These are phyloP conservation scores for Lasius platythorax DNA, from an alignment of 2,888 invertebrate genomes.

Conservation along the genomic window DNA sequence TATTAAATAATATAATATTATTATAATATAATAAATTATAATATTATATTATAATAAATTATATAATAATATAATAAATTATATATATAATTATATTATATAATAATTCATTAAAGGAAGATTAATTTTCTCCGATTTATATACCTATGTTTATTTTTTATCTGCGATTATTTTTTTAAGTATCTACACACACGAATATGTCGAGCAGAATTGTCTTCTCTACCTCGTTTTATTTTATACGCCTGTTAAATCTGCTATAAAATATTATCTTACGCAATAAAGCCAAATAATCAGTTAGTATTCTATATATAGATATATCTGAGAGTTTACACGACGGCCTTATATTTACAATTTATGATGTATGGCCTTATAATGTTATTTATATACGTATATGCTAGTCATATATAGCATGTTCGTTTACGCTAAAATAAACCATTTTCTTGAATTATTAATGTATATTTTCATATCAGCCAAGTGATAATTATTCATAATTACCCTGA, in stretches of 20 bases:
- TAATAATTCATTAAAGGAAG: neutral
- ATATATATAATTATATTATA: neutral
- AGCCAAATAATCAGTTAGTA: neutral
- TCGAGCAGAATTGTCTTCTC: neutral
- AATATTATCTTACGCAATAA: conserved; percentile 9
- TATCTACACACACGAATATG: neutral
- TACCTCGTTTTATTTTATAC: conserved; percentile 13
- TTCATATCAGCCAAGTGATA: neutral
- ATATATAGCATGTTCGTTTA: conserved; percentile 4
- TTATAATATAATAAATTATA: neutral
- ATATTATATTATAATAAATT: neutral
- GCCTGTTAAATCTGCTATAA: neutral
- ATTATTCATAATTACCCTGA: neutral
- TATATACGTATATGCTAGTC: neutral
- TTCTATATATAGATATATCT: neutral
- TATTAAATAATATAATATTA: neutral
- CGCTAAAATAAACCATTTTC: neutral
- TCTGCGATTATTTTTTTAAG: neutral
- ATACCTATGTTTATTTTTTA: neutral
- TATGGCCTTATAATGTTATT: conserved; percentile 1
- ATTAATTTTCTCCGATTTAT: neutral
- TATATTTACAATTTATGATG: neutral
- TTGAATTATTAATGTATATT: neutral
- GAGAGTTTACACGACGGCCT: neutral
- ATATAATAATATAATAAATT: too few species aligned